Base-by-base conservation (phyloP, 1,140 invertebrate species). In the Acromyrmex echinatior region DNA sequence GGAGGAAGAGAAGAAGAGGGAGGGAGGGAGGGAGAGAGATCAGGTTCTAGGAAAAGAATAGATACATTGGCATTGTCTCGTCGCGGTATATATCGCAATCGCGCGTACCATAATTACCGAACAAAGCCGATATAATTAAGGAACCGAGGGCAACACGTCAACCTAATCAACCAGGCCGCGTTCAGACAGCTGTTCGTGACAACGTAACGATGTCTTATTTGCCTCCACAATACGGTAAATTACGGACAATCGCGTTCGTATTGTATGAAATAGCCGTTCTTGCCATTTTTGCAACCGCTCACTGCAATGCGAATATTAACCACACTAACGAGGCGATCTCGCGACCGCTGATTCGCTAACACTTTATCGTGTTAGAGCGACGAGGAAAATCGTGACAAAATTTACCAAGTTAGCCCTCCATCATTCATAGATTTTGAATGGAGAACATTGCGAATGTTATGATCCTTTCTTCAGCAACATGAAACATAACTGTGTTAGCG, bases 41-140 rank as follows among this genome's bases (percentile, higher is more conserved):
- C n/a, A n/a, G n/a, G n/a, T n/a, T n/a, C 3, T 31, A 16, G 60
- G 58, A 81, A 80, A 86, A 81, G 49, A 70, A 81, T 53, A 86
- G 49, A 51, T 62, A 56, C 21, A 62, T 76, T 58, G 53, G 65
- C 31, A 58, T 81, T 81, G 66, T 81, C 31, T 81, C 78, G 31
- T 51, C 68, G 21, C 71, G 56, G 56, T 82, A 53, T 68, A 70
- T 35, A 74, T 73, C 80, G 70, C 45, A 84, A 76, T 84, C 56
- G 70, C n/a, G 25, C 60, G 60, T 82, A 66, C 63, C 45, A 88
- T 90, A 87, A 90, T 90, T 90, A 89, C 65, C 86, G 79, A 82
- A 90, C 79, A 89, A 90, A 87, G 88, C 86, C 63, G 56, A 77
- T 73, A 63, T 90, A 89, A 90, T 90, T 89, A 90, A 90, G 80